Evolutionary conservation across 2,113 vertebrate species (phyloP).

Genomic region (Taurulus bubalis): DNA sequence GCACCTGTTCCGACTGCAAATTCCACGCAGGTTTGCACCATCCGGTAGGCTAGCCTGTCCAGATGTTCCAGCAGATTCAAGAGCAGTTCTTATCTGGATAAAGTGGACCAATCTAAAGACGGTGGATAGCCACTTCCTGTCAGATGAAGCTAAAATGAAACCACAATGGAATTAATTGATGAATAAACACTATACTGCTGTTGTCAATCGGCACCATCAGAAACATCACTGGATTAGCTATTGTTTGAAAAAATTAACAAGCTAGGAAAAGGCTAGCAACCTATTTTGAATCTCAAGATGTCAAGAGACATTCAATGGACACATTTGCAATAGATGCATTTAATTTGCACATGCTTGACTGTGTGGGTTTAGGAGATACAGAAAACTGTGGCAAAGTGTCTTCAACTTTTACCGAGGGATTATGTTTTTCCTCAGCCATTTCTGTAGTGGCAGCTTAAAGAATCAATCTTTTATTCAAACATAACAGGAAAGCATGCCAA

Average conservation of each 20-base stretch:
- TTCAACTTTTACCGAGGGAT: constrained; percentile 38
- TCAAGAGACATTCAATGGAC: constrained; percentile 32
- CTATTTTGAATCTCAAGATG: constrained; percentile 16
- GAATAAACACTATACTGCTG: neutral
- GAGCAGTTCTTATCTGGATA: neutral
- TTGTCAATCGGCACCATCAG: neutral
- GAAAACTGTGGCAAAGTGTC: constrained; percentile 38
- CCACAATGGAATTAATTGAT: neutral
- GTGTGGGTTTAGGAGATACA: constrained; percentile 42
- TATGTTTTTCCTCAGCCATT: constrained; percentile 6
- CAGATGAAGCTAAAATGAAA: neutral
- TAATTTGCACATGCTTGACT: constrained; percentile 25
- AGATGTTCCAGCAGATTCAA: constrained; percentile 2
- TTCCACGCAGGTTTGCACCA: neutral
- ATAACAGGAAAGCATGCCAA: constrained; percentile 24
- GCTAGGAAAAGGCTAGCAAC: neutral
- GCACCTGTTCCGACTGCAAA: neutral
- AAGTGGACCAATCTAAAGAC: neutral
- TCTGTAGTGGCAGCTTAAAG: constrained; percentile 32
- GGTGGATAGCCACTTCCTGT: neutral
- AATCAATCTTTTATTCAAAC: constrained; percentile 53
- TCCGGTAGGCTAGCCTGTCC: neutral
- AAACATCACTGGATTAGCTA: neutral
- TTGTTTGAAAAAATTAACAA: neutral
- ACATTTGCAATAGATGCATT: constrained; percentile 35